Evolutionary conservation across 2,888 invertebrate species (phyloP).

Genomic region (Acleris cristana): DNA sequence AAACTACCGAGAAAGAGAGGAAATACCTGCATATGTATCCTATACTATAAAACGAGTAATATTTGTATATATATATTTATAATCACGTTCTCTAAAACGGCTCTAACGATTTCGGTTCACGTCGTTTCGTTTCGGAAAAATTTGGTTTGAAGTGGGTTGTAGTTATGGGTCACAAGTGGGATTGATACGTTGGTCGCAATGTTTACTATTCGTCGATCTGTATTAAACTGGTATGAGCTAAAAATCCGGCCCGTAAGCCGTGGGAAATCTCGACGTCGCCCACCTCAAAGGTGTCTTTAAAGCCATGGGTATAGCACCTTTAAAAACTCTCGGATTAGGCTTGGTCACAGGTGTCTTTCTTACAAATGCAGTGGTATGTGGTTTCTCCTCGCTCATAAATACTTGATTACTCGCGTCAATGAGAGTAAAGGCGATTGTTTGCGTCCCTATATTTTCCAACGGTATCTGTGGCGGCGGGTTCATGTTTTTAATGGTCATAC

Average conservation of each 20-base stretch:
- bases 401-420: conserved; percentile 12
- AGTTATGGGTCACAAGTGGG: no score
- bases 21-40: no score
- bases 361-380: not conserved
- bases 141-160: no score
- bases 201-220: no score
- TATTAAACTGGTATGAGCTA: conserved; percentile 40
- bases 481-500: not conserved
- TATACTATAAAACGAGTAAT: no score
- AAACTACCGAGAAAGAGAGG: no score
- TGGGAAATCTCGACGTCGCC: conserved; percentile 59
- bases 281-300: conserved; percentile 49
- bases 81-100: no score
- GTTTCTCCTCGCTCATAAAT: not conserved
- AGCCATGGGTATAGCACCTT: not conserved
- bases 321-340: not conserved
- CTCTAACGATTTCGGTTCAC: no score
- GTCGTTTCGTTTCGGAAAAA: no score
- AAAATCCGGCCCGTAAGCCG: conserved; percentile 67
- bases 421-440: conserved; percentile 5
- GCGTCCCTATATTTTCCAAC: conserved; percentile 4
- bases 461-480: conserved; percentile 17
- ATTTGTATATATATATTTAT: no score
- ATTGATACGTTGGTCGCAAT: no score
- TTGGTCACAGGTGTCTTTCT: not conserved